Evolutionary conservation across 2,888 invertebrate genomes (phyloP).

Genomic region (Scaptomyza flava): DNA sequence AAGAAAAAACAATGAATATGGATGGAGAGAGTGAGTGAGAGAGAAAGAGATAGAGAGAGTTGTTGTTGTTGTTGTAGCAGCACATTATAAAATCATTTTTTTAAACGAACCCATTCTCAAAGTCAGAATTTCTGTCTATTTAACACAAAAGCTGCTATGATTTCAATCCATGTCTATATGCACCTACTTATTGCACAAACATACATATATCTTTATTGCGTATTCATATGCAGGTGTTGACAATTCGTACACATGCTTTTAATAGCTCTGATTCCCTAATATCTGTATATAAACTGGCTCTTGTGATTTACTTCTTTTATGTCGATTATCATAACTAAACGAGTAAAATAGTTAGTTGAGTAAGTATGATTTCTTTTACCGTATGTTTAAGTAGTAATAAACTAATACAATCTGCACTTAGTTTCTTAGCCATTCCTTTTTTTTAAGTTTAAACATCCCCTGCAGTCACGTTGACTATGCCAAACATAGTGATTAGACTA

Average conservation of each 20-base stretch:
- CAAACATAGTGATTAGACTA: too few relatives aligned
- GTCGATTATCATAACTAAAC: too few relatives aligned
- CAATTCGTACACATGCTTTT: neutral
- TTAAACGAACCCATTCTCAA: slow-evolving; percentile 17
- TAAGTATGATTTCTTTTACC: neutral
- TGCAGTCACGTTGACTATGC: too few relatives aligned
- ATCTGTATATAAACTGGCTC: neutral
- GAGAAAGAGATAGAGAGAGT: neutral
- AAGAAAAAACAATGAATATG: slow-evolving; percentile 39
- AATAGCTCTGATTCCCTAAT: neutral
- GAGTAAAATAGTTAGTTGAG: neutral
- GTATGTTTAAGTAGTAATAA: too few relatives aligned
- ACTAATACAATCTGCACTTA: neutral
- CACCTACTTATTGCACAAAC: too few relatives aligned
- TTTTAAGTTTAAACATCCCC: too few relatives aligned
- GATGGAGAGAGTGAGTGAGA: neutral
- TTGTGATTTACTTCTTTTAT: neutral
- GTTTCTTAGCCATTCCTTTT: neutral
- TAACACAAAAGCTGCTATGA: neutral
- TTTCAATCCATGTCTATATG: neutral
- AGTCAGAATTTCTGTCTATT: neutral
- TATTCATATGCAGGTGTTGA: neutral
- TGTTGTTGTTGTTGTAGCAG: slow-evolving; percentile 21
- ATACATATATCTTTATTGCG: neutral
- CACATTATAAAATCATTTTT: slow-evolving; percentile 55